Evolutionary conservation across 2,113 vertebrate genomes (phyloP).

Genomic region (Puntigrus tetrazona): DNA sequence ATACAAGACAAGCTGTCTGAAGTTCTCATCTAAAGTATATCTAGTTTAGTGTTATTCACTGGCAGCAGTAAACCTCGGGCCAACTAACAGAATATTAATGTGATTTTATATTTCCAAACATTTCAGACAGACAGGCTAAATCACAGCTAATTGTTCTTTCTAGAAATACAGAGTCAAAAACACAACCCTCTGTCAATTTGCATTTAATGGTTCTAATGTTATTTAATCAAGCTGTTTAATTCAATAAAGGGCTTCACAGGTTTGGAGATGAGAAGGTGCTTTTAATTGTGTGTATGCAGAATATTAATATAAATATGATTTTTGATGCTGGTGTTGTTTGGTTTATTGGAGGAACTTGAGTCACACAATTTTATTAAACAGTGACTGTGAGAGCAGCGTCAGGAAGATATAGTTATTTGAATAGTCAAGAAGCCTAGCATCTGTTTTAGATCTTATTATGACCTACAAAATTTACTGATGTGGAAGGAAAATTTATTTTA

Average conservation of each 20-base stretch:
- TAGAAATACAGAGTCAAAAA: slow-evolving; percentile 58
- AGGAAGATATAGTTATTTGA: background rate
- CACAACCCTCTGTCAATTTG: slow-evolving; percentile 62
- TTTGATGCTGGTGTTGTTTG: background rate
- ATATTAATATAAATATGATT: background rate
- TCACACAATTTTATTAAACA: background rate
- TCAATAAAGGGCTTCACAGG: slow-evolving; percentile 43
- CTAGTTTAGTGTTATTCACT: slow-evolving; percentile 57
- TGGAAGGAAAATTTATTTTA: background rate
- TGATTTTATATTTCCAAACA: slow-evolving; percentile 65
- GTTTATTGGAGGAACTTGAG: background rate
- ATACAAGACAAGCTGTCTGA: background rate
- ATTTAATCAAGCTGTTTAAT: slow-evolving; percentile 59
- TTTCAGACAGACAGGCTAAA: slow-evolving; percentile 58
- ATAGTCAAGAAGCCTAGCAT: background rate
- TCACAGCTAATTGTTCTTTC: slow-evolving; percentile 62
- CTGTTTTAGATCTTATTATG: background rate
- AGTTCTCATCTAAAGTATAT: slow-evolving; percentile 4
- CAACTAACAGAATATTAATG: slow-evolving; percentile 71
- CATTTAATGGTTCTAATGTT: slow-evolving; percentile 51
- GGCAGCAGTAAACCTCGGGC: slow-evolving; percentile 58
- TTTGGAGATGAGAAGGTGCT: slow-evolving; percentile 1
- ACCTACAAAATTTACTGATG: background rate
- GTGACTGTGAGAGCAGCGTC: background rate
- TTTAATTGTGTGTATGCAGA: background rate